phyloP scores from a whole-genome alignment of 2,797 vertebrate genomes.

The Phrynocephalus vlangalii region DNA sequence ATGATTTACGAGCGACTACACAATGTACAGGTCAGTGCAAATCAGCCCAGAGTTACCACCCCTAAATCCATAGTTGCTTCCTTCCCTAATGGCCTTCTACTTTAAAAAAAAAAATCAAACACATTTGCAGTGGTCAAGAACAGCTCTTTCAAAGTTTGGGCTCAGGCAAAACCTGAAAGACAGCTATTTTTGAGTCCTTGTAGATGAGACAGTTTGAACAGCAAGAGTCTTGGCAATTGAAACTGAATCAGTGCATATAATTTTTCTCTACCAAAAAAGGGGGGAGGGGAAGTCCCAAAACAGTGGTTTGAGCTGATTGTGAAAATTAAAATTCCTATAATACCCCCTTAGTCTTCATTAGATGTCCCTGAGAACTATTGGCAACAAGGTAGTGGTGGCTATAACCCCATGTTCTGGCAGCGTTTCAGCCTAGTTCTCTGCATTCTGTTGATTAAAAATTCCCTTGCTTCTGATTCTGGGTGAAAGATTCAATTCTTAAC shows the following conservation, averaged over 20 bases:
- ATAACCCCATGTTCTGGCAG: constrained; percentile 28
- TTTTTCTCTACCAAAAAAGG: not conserved
- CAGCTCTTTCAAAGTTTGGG: too few relatives aligned
- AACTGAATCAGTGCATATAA: constrained; percentile 2
- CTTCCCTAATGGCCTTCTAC: too few relatives aligned
- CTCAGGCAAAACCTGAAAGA: not conserved
- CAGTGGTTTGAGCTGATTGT: constrained; percentile 26
- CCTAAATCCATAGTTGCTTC: too few relatives aligned
- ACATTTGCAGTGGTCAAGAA: too few relatives aligned
- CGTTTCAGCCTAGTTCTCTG: constrained; percentile 60
- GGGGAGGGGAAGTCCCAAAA: not conserved
- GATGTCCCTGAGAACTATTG: constrained; percentile 21
- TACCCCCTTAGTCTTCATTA: constrained; percentile 29
- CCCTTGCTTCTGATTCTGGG: constrained; percentile 56
- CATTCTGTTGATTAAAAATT: constrained; percentile 61
- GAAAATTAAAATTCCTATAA: constrained; percentile 32
- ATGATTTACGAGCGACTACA: too few relatives aligned
- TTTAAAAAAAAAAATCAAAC: too few relatives aligned
- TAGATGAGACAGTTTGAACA: not conserved
- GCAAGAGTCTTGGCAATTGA: not conserved
- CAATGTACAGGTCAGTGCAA: too few relatives aligned
- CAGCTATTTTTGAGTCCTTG: not conserved
- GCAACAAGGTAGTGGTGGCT: constrained; percentile 17
- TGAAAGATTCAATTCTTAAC: constrained; percentile 55
- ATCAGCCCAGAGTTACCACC: too few relatives aligned